Evolutionary conservation across 2,888 invertebrate genomes (phyloP), one percentile per base, ranked within the genome.

Genomic region (Boloria euphrosyne): DNA sequence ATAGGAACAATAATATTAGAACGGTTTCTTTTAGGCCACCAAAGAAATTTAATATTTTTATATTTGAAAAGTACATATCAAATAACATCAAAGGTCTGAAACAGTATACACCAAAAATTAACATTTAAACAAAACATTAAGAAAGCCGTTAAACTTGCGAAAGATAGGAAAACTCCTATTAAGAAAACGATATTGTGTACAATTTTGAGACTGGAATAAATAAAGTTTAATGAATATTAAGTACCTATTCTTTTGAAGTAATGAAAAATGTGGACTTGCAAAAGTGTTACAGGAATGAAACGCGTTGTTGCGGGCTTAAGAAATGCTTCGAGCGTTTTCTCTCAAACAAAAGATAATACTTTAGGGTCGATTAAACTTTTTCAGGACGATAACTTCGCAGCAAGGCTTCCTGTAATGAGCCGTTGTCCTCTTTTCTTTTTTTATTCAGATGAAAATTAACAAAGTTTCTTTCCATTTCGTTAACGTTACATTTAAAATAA

Each of bases 301-400:
- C 31, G 59, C 62, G 43, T 43, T 66, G 67, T 65, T 65, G 67
- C 68, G 61, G 59, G 68, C 73, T 72, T 69, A 69, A 74, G 74
- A 78, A 72, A 71, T 61, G 55, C 46, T 68, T 65, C 67, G 72
- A 76, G 77, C 74, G 74, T 74, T 77, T 73, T 78, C 73, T 78
- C 69, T 71, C 74, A 76, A 77, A 86, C 82, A 86, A 87, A 82
- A 76, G 79, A 80, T 83, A 83, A 84, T 83, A 78, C 84, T 84
- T 80, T 82, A 81, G 79, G 81, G 79, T 81, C 83, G 83, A 83
- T 86, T 84, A 80, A 86, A 84, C 82, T 86, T 84, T 82, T 75
- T 74, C 70, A 76, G 78, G 73, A 77, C 76, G 77, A 79, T 79
- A 80, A 80, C 74, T 74, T 69, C 71, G 73, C 63, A 65, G 62